Evolutionary conservation across 2,113 vertebrate species (phyloP).

Genomic region (Rhadina sibilatrix): DNA sequence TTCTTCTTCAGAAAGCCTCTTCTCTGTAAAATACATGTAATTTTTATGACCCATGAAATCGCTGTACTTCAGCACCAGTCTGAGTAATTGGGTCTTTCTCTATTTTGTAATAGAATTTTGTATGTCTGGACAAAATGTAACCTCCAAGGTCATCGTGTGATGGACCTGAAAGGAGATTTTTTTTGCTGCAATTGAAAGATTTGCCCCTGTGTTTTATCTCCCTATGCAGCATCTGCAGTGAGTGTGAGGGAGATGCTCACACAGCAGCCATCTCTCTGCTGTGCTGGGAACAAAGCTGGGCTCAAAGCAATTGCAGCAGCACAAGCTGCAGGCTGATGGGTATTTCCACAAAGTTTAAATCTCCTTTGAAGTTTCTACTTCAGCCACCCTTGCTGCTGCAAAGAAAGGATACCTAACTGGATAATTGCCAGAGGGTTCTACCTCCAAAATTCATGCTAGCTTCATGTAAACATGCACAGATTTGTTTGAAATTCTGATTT

Average conservation of each 20-base stretch:
- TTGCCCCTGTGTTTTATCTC: not conserved
- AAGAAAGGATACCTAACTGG: not conserved
- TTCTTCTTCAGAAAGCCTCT: not conserved
- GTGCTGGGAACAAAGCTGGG: not conserved
- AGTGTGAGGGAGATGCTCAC: not conserved
- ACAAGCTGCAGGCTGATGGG: not conserved
- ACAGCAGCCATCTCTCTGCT: not conserved
- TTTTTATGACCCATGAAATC: not conserved
- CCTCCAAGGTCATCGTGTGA: not conserved
- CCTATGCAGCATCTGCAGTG: not conserved
- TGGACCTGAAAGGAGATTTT: not conserved
- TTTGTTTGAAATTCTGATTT: not conserved
- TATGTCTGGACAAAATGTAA: accelerated
- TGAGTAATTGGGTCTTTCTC: accelerated
- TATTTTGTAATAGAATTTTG: not conserved
- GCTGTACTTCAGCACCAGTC: not conserved
- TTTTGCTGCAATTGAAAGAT: not conserved
- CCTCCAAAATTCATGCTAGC: not conserved
- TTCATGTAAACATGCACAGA: not conserved
- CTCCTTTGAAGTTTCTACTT: not conserved
- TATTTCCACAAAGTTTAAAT: not conserved
- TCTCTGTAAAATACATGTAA: not conserved
- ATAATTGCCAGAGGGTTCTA: not conserved
- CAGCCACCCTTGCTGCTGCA: not conserved
- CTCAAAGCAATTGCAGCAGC: not conserved